Base-by-base conservation (phyloP, 1,140 invertebrate genomes). In the Drosophila rufa region DNA sequence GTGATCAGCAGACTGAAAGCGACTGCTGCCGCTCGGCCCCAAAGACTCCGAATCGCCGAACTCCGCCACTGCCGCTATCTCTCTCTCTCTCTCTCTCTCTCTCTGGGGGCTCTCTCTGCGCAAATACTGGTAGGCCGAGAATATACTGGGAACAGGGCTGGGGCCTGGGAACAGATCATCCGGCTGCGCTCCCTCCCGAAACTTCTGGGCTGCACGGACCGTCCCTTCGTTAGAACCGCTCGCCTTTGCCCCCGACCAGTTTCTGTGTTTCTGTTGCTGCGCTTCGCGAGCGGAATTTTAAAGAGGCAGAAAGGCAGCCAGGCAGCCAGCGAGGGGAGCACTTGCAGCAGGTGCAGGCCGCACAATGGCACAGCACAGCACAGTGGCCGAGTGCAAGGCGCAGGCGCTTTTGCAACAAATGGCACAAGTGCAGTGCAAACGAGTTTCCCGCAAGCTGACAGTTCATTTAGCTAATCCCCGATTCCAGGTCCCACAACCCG, bases 221-320 rank as follows among this genome's bases (percentile, higher is more conserved):
- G 78, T 85, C 83, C 84, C 84, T 89, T 80, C 76, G 83, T 80
- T 80, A 89, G 84, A 86, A 83, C 65, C 67, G 70, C 71, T 76
- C 61, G 71, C 45, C 33, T 38, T 53, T 67, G 65, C 67, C 66
- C 61, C 70, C 68, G 76, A 74, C 83, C 77, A 87, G 71, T 80
- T 83, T 74, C 75, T 87, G 59, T 80, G 67, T 79, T 70, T 82
- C 59, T 76, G 70, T 64, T 75, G 78, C 66, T 71, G 56, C 76
- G 76, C 57, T 56, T 51, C 71, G 83, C 79, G 83, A 87, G 80
- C 70, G 80, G 83, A 87, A 86, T 86, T 74, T 83, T 77, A 77
- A 77, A 79, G 86, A 83, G 84, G 56, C 60, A n/a, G 22, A 30
- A n/a, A n/a, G 14, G 14, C 33, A 38, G 19, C 66, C 57, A 38